phyloP scores from a whole-genome alignment of 2,888 invertebrate genomes.

The Nowickia ferox region DNA sequence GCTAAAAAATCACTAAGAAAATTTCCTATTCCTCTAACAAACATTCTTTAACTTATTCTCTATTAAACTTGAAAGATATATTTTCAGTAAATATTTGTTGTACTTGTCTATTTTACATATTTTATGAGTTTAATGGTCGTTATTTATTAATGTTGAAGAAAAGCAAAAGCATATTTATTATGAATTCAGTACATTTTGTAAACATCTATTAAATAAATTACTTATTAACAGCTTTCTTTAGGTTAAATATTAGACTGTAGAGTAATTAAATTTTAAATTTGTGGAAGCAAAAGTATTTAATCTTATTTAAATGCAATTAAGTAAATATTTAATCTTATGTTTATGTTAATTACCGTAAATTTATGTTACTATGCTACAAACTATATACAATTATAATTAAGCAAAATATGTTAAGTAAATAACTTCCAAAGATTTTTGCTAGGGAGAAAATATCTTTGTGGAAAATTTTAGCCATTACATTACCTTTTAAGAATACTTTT shows the following conservation, averaged over 20 bases:
- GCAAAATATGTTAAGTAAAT: too few relatives aligned
- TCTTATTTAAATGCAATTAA: not conserved
- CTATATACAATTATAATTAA: too few relatives aligned
- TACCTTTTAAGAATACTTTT: too few relatives aligned
- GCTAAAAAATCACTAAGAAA: slow-evolving; percentile 64
- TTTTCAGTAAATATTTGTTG: slow-evolving; percentile 1
- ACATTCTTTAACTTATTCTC: slow-evolving; percentile 41
- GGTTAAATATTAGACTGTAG: not conserved
- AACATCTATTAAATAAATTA: not conserved
- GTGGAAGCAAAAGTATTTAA: not conserved
- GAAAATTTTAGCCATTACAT: too few relatives aligned
- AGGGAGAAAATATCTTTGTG: too few relatives aligned
- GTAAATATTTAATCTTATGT: too few relatives aligned
- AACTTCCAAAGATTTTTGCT: too few relatives aligned
- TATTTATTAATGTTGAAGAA: slow-evolving; percentile 15
- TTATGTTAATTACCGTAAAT: too few relatives aligned
- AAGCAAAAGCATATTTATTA: not conserved
- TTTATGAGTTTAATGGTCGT: not conserved
- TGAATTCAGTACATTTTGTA: not conserved
- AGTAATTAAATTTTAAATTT: not conserved
- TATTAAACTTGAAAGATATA: slow-evolving; percentile 17
- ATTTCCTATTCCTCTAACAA: slow-evolving; percentile 53
- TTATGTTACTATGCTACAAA: too few relatives aligned
- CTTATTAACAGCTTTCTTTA: not conserved
- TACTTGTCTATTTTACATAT: not conserved